Evolutionary conservation across 2,113 vertebrate genomes (phyloP).

Genomic region (Oxyruncus cristatus): DNA sequence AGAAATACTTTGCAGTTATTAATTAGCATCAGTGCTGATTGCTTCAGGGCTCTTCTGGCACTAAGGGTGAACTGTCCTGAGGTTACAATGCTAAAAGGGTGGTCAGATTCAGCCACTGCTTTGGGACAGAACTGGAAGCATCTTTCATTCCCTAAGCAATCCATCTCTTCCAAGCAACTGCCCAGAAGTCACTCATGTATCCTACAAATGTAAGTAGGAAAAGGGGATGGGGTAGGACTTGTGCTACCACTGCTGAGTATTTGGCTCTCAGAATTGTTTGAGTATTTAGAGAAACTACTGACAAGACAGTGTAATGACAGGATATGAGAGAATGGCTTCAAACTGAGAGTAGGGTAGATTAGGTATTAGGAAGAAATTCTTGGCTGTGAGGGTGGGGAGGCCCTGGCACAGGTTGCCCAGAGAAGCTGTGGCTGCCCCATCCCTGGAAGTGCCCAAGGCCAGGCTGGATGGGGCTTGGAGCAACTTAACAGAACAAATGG

Average conservation of each 20-base stretch:
- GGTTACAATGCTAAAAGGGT: background rate
- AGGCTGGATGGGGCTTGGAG: rapidly evolving
- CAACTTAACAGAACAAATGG: rapidly evolving
- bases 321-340: background rate
- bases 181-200: background rate
- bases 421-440: background rate
- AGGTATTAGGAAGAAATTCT: background rate
- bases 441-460: background rate
- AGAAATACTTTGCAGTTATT: background rate
- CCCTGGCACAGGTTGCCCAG: background rate
- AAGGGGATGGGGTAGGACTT: background rate
- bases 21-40: background rate
- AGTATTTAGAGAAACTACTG: background rate
- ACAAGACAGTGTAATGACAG: background rate
- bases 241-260: background rate
- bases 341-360: background rate
- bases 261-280: background rate
- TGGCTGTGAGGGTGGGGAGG: rapidly evolving
- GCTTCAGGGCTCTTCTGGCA: background rate
- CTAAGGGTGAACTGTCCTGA: background rate
- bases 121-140: background rate
- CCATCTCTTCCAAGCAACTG: background rate
- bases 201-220: background rate
- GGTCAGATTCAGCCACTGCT: background rate
- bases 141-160: background rate